phyloP scores from a whole-genome alignment of 1,140 invertebrate genomes.

The Parasteatoda tepidariorum region DNA sequence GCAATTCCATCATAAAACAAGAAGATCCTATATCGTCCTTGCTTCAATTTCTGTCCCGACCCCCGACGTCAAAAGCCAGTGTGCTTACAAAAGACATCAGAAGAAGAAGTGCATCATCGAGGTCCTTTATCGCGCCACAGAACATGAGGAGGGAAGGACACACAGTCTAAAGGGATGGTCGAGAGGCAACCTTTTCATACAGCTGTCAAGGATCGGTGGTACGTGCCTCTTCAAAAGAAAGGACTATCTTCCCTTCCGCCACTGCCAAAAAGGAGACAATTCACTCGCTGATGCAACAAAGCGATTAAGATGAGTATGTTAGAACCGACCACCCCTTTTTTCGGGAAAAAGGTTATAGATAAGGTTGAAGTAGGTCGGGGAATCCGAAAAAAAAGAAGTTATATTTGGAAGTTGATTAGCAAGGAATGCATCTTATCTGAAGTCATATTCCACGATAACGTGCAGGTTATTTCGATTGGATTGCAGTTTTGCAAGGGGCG shows the following conservation, averaged over 20 bases:
- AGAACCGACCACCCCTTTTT: constrained; percentile 14
- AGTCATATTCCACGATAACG: no score
- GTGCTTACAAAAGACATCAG: not conserved
- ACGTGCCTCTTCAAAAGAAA: constrained; percentile 10
- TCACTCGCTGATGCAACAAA: not conserved
- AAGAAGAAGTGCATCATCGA: constrained; percentile 32
- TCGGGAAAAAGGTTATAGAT: no score
- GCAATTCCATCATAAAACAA: no score
- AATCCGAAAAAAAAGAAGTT: no score
- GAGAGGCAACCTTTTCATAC: not conserved
- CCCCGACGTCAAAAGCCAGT: not conserved
- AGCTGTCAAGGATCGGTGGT: constrained; percentile 9
- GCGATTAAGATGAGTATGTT: not conserved
- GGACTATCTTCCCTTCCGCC: not conserved
- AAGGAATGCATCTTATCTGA: no score
- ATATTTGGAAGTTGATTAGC: no score
- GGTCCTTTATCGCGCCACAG: constrained; percentile 25
- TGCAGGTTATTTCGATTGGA: no score
- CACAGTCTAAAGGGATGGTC: not conserved
- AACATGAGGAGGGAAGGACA: not conserved
- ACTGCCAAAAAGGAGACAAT: not conserved
- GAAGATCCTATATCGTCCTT: no score
- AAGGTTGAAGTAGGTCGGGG: not conserved
- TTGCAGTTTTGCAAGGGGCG: no score
- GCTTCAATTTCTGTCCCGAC: not conserved